phyloP scores from a whole-genome alignment of 2,797 vertebrate species.

The Prunella strophiata region DNA sequence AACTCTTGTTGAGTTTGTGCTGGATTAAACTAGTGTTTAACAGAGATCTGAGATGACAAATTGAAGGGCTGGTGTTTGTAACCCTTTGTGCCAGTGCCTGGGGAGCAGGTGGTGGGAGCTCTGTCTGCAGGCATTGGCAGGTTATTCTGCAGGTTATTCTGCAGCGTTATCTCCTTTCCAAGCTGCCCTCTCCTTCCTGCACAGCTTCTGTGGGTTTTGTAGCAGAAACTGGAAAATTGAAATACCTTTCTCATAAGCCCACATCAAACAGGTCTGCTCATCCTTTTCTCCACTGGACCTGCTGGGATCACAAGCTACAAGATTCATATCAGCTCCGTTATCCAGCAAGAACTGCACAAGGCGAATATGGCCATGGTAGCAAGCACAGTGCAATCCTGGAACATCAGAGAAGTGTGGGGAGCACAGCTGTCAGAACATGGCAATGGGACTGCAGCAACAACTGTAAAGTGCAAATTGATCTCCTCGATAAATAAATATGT shows the following conservation, averaged over 20 bases:
- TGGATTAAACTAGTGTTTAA: background rate
- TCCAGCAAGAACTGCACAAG: conserved; percentile 94
- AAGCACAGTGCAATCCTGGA: conserved; percentile 91
- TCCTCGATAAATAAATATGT: background rate
- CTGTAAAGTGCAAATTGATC: background rate
- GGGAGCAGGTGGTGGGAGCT: background rate
- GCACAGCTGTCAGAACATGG: background rate
- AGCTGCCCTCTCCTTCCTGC: background rate
- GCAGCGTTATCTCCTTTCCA: background rate
- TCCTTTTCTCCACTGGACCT: conserved; percentile 97
- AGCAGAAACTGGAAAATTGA: background rate
- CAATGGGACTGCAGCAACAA: background rate
- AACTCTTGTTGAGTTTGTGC: background rate
- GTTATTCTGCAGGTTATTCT: background rate
- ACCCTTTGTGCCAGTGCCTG: background rate
- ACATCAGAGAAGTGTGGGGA: background rate
- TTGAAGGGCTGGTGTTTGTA: background rate
- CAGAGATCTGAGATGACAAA: background rate
- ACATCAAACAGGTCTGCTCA: conserved; percentile 97
- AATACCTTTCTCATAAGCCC: conserved; percentile 97
- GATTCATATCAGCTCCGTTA: conserved; percentile 95
- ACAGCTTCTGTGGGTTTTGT: background rate
- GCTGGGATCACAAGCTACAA: conserved; percentile 94
- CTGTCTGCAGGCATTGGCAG: background rate
- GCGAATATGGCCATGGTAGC: conserved; percentile 93